phyloP scores from a whole-genome alignment of 2,797 vertebrate species.

The Phataginus tricuspis region DNA sequence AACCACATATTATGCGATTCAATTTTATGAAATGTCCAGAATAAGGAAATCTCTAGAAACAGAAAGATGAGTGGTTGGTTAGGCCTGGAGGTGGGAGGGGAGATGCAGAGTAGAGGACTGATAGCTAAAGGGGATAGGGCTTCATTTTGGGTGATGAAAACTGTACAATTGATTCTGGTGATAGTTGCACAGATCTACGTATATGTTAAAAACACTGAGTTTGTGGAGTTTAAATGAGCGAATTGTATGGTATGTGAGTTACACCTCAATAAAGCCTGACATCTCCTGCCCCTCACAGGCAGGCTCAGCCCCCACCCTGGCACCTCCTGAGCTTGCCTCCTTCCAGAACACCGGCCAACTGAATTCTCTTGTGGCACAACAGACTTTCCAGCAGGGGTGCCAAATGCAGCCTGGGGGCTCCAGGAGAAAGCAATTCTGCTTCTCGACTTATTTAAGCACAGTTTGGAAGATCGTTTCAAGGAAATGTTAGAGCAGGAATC shows the following conservation, averaged over 20 bases:
- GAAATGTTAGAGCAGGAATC: not conserved
- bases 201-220: not conserved
- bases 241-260: not conserved
- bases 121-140: not conserved
- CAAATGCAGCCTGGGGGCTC: not conserved
- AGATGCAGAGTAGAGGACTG: not conserved
- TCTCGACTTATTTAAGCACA: not conserved
- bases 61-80: not conserved
- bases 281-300: not conserved
- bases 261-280: not conserved
- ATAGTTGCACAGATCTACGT: not conserved
- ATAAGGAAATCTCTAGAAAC: not conserved
- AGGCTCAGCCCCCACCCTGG: rapidly evolving
- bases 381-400: not conserved
- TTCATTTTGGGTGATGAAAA: not conserved
- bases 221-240: not conserved
- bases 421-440: not conserved
- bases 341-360: not conserved
- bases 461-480: not conserved
- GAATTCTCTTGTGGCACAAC: not conserved
- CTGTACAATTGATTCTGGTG: not conserved
- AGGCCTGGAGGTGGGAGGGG: not conserved
- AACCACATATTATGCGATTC: not conserved
- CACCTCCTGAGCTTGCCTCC: not conserved
- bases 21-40: not conserved